Base-by-base conservation (phyloP, 1,140 invertebrate genomes). In the Planococcus citri region DNA sequence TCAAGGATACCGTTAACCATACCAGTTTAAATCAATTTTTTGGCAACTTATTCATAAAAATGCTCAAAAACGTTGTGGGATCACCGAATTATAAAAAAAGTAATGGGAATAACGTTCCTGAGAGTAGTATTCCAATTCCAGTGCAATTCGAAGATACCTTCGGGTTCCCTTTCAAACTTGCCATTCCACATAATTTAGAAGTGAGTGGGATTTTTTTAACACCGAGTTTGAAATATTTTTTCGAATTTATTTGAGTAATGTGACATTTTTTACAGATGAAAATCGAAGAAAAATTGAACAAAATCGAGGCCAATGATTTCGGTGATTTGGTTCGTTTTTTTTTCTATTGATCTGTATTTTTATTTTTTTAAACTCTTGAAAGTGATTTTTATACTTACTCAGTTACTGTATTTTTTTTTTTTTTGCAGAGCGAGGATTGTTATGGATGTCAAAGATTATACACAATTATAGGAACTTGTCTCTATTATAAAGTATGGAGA, bases 271-370 rank as follows among this genome's bases (percentile, higher is more conserved):
- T 51, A 3, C 64, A 86, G 74, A 81, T 89, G 72, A 86, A 90
- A 77, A 84, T 91, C 69, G 88, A 90, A 75, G 87, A 89, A 77
- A 87, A 87, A 3, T 78, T 91, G 4, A 88, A 86, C 74, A 88
- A 91, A 78, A 82, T 91, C 76, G 88, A 90, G 79, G 86, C 89
- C 20, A 88, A 88, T 79, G 88, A 91, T 78, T 89, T 90, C 77
- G 80, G 87, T 74, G 88, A 89, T 78, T 41, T 69, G 22, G 60
- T 64, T 14, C 10, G 60, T 51, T 17, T n/a, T 9, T 51, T 8
- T 37, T 37, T 37, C n/a, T 9, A 60, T 60, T 60, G n/a, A n/a
- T n/a, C n/a, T n/a, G 57, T 17, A 60, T 20, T 6, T 6, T 9
- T 9, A 37, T 37, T 37, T 37, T 37, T 14, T 37, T 37, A 6